A percentile compares a stretch with the other conserved stretches of the same genome.
Evolutionary conservation across 2,113 vertebrate genomes (phyloP).

Genomic region (Pluvialis apricaria): DNA sequence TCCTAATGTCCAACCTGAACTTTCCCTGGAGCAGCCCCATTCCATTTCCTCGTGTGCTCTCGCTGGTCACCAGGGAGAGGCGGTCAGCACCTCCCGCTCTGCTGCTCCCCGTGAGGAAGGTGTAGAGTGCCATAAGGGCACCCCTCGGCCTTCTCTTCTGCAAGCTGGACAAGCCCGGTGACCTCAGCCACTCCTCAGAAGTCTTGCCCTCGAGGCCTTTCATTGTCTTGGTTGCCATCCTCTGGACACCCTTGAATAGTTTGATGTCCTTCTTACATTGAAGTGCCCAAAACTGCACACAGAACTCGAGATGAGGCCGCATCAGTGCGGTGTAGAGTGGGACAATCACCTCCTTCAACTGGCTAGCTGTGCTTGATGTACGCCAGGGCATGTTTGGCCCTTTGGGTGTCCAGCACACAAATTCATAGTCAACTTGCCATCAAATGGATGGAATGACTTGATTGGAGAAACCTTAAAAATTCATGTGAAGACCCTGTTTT

Average conservation of each 20-base stretch:
- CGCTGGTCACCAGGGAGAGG: neutral
- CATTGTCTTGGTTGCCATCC: neutral
- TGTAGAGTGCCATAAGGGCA: no score
- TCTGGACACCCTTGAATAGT: neutral
- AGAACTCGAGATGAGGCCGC: fast-evolving
- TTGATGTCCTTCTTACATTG: neutral
- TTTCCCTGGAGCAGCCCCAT: fast-evolving
- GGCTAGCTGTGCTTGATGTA: fast-evolving
- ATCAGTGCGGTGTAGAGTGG: neutral
- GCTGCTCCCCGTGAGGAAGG: fast-evolving
- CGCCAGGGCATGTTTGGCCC: neutral
- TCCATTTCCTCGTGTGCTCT: neutral
- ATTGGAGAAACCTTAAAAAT: neutral
- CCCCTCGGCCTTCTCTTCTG: neutral
- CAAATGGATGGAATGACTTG: neutral
- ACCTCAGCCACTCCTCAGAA: neutral
- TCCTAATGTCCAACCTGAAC: neutral
- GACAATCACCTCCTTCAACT: fast-evolving
- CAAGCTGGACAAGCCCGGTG: neutral
- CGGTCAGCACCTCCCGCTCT: neutral
- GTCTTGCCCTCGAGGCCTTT: neutral
- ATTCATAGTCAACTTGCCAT: neutral
- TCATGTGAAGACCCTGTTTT: neutral
- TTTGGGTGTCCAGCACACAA: neutral
- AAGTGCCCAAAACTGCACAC: neutral